phyloP scores from a whole-genome alignment of 2,797 vertebrate genomes.

The Erpetoichthys calabaricus region DNA sequence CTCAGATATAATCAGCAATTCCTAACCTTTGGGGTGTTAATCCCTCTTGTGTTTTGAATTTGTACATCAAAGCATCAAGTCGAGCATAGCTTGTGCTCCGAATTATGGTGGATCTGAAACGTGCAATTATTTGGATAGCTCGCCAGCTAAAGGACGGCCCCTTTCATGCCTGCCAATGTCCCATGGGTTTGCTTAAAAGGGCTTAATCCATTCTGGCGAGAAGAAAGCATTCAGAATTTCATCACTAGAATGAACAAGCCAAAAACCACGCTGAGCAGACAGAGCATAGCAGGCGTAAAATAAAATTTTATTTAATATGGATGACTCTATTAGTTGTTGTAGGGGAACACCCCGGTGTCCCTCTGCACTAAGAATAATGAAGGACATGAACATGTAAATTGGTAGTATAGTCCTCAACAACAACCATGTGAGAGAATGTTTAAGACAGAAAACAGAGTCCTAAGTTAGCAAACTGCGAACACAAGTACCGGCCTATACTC shows the following conservation, averaged over 20 bases:
- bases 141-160: slow-evolving; percentile 51
- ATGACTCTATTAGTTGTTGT: too few relatives aligned
- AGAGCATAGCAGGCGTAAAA: neutral
- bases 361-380: too few relatives aligned
- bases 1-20: slow-evolving; percentile 65
- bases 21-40: slow-evolving; percentile 67
- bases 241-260: slow-evolving; percentile 34
- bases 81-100: slow-evolving; percentile 50
- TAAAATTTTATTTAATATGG: too few relatives aligned
- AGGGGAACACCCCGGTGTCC: too few relatives aligned
- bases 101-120: slow-evolving; percentile 55
- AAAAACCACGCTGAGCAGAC: slow-evolving; percentile 32
- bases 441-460: too few relatives aligned
- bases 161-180: slow-evolving; percentile 59
- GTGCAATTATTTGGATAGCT: slow-evolving; percentile 66
- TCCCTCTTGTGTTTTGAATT: slow-evolving; percentile 65
- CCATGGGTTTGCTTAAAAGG: slow-evolving; percentile 59
- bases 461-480: too few relatives aligned
- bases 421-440: too few relatives aligned
- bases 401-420: too few relatives aligned
- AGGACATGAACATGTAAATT: too few relatives aligned
- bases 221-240: slow-evolving; percentile 61
- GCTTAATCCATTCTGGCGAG: slow-evolving; percentile 63
- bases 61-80: slow-evolving; percentile 64
- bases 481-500: too few relatives aligned